Conservation (phyloP, 2,113 vertebrate genomes). For the Tachysurus vachellii region DNA sequence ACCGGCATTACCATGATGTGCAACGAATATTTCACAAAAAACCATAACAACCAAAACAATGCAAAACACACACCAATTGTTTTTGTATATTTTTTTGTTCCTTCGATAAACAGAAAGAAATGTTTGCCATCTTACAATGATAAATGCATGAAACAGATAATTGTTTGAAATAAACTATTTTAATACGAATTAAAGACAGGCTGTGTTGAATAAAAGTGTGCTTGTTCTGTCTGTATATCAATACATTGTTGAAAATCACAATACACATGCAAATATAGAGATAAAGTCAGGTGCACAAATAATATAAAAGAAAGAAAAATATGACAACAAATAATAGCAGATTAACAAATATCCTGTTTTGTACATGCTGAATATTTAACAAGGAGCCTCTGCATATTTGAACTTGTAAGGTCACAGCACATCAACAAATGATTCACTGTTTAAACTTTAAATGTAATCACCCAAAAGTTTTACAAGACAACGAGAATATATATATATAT, state of each 20-base stretch:
- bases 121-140: background rate
- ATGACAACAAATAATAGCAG: too few relatives aligned
- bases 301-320: too few relatives aligned
- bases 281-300: too few relatives aligned
- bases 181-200: slow-evolving; percentile 21
- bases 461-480: too few relatives aligned
- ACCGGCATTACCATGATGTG: slow-evolving; percentile 61
- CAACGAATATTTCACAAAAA: slow-evolving; percentile 56
- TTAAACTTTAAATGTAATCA: background rate
- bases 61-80: background rate
- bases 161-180: slow-evolving; percentile 42
- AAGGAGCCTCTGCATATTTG: background rate
- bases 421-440: background rate
- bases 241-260: background rate
- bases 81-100: background rate
- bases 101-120: background rate
- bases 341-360: too few relatives aligned
- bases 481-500: too few relatives aligned
- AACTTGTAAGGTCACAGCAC: background rate
- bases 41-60: background rate
- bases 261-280: too few relatives aligned
- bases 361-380: background rate
- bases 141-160: background rate
- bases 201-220: slow-evolving; percentile 2
- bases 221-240: background rate